These are phyloP conservation scores for Gobionotothen gibberifrons DNA, from an alignment of 2,797 vertebrate genomes.

Conservation along the genomic window DNA sequence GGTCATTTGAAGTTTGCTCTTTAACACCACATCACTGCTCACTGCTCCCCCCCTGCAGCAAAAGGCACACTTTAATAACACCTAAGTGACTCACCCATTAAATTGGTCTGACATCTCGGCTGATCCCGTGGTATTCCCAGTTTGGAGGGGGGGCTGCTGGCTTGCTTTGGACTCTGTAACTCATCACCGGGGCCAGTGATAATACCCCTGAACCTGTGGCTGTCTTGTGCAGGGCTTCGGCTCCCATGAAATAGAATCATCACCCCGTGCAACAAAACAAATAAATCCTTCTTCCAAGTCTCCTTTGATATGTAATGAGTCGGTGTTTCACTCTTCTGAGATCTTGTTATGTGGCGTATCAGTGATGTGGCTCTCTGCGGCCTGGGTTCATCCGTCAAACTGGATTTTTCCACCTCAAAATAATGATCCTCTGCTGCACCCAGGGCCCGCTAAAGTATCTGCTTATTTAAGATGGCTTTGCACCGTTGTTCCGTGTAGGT, in stretches of 20 bases:
- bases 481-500: conserved; percentile 68
- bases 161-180: conserved; percentile 71
- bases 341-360: conserved; percentile 98
- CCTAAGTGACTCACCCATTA: conserved; percentile 84
- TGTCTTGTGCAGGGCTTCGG: conserved; percentile 85
- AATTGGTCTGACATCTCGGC: conserved; percentile 77
- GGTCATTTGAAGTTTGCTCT: conserved; percentile 71
- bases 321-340: conserved; percentile 96
- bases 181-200: conserved; percentile 75
- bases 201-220: conserved; percentile 79
- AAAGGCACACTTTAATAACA: conserved; percentile 67
- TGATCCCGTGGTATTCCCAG: conserved; percentile 79
- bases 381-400: conserved; percentile 98
- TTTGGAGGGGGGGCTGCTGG: conserved; percentile 49
- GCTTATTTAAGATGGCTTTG: conserved; percentile 85
- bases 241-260: conserved; percentile 96
- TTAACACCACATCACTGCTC: conserved; percentile 64
- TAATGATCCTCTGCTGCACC: conserved; percentile 97
- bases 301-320: conserved; percentile 98
- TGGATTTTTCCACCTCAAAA: conserved; percentile 98
- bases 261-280: conserved; percentile 94
- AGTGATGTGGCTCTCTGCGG: conserved; percentile 93
- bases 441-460: conserved; percentile 87
- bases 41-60: conserved; percentile 59
- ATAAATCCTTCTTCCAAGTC: conserved; percentile 94